Base-by-base conservation (phyloP, 1,140 invertebrate genomes). In the Leptinotarsa undecemlineata region DNA sequence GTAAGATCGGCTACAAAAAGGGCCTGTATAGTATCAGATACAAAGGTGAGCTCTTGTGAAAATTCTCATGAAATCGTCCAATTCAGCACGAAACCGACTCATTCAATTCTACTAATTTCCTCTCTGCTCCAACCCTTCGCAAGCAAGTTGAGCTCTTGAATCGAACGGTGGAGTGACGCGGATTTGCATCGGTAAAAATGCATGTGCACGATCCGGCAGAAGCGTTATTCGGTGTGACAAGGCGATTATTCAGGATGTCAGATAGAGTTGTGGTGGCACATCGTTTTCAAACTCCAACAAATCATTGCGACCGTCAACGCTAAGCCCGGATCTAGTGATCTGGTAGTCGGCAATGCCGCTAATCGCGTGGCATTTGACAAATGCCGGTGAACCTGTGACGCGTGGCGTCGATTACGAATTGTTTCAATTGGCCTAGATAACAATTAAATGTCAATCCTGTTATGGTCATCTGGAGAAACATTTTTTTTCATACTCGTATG, bases 281-380 rank as follows among this genome's bases (percentile, higher is more conserved):
- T 70, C 74, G 68, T 75, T 77, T 74, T 48, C 77, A 64, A 71
- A 72, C 74, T 74, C 79, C 71, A 76, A 80, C 79, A 80, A 80
- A 80, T 80, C 79, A 79, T 79, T 76, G 74, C 74, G 71, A 68
- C 73, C 67, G 66, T 71, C 73, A 74, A 63, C 74, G 70, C 20
- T 79, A 79, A 79, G 73, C 72, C 77, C 19, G 78, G 78, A 76
- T 80, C 78, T 77, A 69, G 66, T 68, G 69, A 61, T 23, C 69
- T 61, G 69, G 69, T 66, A 62, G 61, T 74, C 73, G 70, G 77
- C 76, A 75, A 80, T 66, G 77, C 77, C 72, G 73, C 72, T 76
- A 77, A 74, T 76, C 79, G 77, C 61, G 42, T 77, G 75, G 76
- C 79, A 72, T 73, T 77, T 80, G 77, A 80, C 79, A 80, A 80